Percentiles rank a stretch among this genome's conserved stretches.
Conservation (phyloP, 2,797 vertebrate species). For the Cirrhinus molitorella region DNA sequence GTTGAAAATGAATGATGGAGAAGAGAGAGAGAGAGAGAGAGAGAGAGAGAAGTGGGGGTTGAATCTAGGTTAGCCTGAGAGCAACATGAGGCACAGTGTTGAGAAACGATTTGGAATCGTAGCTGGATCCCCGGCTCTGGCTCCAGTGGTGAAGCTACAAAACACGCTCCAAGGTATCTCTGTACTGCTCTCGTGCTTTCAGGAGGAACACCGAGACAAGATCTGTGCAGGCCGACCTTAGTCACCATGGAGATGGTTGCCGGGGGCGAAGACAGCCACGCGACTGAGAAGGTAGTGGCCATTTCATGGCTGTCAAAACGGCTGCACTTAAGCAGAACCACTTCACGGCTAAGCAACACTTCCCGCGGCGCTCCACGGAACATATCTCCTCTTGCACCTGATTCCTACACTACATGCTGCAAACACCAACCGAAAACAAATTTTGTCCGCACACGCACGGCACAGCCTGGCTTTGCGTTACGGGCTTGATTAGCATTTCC, state of each 20-base stretch:
- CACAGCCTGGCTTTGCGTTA: constrained; percentile 8
- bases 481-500: constrained; percentile 49
- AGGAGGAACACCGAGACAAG: constrained; percentile 48
- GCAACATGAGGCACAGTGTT: constrained; percentile 28
- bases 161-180: constrained; percentile 38
- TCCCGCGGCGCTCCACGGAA: not conserved
- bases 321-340: constrained; percentile 42
- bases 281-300: constrained; percentile 76
- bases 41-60: not conserved
- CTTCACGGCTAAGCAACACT: constrained; percentile 29
- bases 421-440: not conserved
- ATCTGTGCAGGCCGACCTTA: constrained; percentile 62
- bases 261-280: constrained; percentile 66
- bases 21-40: constrained; percentile 13
- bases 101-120: constrained; percentile 38
- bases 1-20: constrained; percentile 21
- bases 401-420: not conserved
- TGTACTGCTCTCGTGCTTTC: constrained; percentile 24
- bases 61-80: constrained; percentile 43
- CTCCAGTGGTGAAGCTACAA: constrained; percentile 29
- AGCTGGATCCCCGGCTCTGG: constrained; percentile 17
- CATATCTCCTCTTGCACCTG: constrained; percentile 12
- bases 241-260: constrained; percentile 65
- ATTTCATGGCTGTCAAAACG: constrained; percentile 77
- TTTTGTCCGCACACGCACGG: not conserved